Conservation (phyloP, 2,797 vertebrate genomes). For the Tympanoctomys barrerae region DNA sequence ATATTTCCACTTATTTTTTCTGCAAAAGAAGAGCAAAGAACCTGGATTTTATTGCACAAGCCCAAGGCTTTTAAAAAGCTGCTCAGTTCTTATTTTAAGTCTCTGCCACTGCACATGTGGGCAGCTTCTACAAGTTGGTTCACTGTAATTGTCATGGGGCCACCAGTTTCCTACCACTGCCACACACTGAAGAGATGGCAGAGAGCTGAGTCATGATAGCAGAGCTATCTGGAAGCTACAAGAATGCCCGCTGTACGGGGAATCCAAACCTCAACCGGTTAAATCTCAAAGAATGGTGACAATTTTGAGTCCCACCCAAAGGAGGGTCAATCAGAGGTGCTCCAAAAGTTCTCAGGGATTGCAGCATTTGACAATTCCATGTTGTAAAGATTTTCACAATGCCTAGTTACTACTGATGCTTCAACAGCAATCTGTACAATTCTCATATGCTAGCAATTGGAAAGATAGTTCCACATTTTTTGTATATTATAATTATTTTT, state of each 20-base stretch:
- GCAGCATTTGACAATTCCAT: background rate
- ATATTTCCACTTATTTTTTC: background rate
- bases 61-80: background rate
- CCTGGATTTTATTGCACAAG: background rate
- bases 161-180: background rate
- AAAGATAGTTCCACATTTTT: background rate
- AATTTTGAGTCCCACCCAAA: background rate
- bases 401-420: background rate
- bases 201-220: background rate
- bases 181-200: background rate
- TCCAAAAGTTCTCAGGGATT: background rate
- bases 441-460: background rate
- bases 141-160: background rate
- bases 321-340: background rate
- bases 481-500: background rate
- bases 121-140: background rate
- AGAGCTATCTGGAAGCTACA: background rate
- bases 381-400: background rate
- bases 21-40: background rate
- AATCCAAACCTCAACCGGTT: background rate
- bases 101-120: background rate
- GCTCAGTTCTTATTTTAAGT: conserved; percentile 22
- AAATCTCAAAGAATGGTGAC: background rate
- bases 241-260: background rate
- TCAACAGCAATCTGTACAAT: background rate